Conservation (phyloP, 2,888 invertebrate genomes). For the Tipula vernalis region DNA sequence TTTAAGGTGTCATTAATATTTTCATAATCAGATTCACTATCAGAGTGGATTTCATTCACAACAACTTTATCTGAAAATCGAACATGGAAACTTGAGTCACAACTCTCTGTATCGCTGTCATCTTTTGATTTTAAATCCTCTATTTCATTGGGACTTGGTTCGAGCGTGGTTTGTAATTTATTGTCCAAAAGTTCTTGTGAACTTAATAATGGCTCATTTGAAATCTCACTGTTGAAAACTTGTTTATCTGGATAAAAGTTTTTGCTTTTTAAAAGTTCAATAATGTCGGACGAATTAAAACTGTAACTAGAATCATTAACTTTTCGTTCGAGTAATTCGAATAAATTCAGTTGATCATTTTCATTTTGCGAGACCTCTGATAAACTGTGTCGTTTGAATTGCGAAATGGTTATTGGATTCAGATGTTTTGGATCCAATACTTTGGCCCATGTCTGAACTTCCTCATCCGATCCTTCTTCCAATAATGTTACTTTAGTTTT, state of each 20-base stretch:
- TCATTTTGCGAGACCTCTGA: slow-evolving; percentile 16
- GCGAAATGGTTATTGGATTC: not conserved
- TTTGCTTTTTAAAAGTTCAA: slow-evolving; percentile 28
- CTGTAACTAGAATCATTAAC: slow-evolving; percentile 59
- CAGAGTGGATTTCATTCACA: slow-evolving; percentile 14
- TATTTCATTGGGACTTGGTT: slow-evolving; percentile 6
- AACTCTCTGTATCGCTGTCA: slow-evolving; percentile 7
- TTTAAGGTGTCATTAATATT: not conserved
- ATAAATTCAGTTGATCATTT: slow-evolving; percentile 54
- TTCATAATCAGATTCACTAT: slow-evolving; percentile 13
- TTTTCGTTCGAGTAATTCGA: slow-evolving; percentile 65
- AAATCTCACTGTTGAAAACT: not conserved
- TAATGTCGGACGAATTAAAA: slow-evolving; percentile 52
- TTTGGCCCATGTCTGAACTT: not conserved
- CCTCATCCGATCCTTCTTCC: not conserved
- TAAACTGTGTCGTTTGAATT: not conserved
- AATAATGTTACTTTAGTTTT: not conserved
- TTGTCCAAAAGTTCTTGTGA: slow-evolving; percentile 28
- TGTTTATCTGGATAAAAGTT: not conserved
- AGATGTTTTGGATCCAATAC: not conserved
- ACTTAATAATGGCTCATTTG: slow-evolving; percentile 26
- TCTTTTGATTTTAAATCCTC: slow-evolving; percentile 11
- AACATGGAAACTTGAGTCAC: slow-evolving; percentile 13
- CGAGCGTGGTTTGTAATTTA: not conserved
- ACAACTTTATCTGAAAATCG: slow-evolving; percentile 16